These are phyloP conservation scores for Saxicola maurus DNA, from an alignment of 2,797 vertebrate genomes.

Conservation along the genomic window DNA sequence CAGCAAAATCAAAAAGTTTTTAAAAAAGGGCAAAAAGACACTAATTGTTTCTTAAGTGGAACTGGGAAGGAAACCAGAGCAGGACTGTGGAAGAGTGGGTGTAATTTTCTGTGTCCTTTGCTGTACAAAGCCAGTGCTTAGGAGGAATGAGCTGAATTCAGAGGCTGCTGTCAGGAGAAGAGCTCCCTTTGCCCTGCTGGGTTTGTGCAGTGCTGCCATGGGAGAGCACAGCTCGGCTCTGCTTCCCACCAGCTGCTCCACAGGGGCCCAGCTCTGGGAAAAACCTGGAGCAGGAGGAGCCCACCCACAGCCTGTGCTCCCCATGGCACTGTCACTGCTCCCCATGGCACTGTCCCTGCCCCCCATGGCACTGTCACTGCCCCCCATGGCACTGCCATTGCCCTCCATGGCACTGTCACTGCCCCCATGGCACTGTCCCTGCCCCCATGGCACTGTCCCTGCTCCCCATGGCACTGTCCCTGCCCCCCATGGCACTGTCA, in stretches of 20 bases:
- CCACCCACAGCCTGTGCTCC: too few species aligned
- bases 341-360: too few species aligned
- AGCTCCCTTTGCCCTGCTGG: not conserved
- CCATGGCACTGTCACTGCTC: too few species aligned
- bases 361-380: too few species aligned
- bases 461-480: too few species aligned
- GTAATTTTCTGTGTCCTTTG: not conserved
- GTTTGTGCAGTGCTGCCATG: not conserved
- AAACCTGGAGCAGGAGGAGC: not conserved
- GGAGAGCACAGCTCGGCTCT: not conserved
- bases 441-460: too few species aligned
- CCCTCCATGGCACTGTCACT: too few species aligned
- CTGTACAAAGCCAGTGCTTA: not conserved
- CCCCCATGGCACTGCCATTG: too few species aligned
- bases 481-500: too few species aligned
- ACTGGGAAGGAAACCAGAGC: not conserved
- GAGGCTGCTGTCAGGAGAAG: not conserved
- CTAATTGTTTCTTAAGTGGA: not conserved
- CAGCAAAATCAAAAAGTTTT: not conserved
- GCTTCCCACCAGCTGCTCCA: too few species aligned
- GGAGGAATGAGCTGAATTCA: accelerated
- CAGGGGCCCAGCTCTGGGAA: not conserved
- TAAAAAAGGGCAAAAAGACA: not conserved
- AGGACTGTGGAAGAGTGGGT: not conserved
- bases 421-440: too few species aligned